Conservation (phyloP, 2,113 vertebrate genomes). For the Ranitomeya imitator region DNA sequence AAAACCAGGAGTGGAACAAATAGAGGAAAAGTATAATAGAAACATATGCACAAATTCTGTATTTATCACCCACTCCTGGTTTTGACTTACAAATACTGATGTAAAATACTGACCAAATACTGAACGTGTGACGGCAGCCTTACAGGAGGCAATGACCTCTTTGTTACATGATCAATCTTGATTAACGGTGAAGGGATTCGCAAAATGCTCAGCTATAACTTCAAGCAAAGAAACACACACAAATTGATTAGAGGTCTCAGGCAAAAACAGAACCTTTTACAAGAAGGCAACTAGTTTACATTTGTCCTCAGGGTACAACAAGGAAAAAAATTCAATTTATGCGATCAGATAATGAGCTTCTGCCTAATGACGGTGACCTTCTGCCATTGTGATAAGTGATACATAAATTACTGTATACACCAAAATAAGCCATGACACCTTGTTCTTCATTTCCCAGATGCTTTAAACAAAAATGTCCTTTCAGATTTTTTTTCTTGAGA, state of each 20-base stretch:
- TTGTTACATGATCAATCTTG: conserved; percentile 15
- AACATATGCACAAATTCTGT: too few relatives aligned
- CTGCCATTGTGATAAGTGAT: not conserved
- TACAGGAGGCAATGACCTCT: not conserved
- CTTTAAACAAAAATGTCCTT: not conserved
- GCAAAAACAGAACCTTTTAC: conserved; percentile 11
- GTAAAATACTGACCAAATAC: too few relatives aligned
- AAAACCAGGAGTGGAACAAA: too few relatives aligned
- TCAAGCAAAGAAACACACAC: not conserved
- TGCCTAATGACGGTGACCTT: conserved; percentile 25
- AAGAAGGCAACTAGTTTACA: not conserved
- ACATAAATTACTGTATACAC: not conserved
- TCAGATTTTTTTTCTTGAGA: not conserved
- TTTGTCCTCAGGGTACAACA: not conserved
- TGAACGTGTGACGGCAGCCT: too few relatives aligned
- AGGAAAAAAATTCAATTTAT: not conserved
- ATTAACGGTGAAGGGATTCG: not conserved
- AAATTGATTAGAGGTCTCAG: not conserved
- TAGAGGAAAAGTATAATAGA: too few relatives aligned
- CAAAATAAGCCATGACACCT: not conserved
- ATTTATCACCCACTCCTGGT: too few relatives aligned
- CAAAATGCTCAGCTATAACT: not conserved
- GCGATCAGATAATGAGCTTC: conserved; percentile 27
- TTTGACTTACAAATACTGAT: too few relatives aligned
- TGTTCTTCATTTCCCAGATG: not conserved